These are phyloP conservation scores for Archaeoteleia sp. DNA, from an alignment of 2,888 invertebrate genomes.

Conservation along the genomic window DNA sequence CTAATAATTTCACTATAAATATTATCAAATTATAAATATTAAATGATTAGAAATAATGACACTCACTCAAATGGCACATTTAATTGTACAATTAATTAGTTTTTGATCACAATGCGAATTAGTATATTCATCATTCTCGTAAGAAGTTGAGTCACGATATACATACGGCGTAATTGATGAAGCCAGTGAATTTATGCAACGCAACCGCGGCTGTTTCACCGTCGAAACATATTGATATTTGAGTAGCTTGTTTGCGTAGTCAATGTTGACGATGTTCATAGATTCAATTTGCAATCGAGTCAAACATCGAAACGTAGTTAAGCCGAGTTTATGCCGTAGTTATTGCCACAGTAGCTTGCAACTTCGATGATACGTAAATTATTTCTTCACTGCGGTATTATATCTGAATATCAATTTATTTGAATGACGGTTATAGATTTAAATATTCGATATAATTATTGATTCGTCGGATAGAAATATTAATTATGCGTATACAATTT, in stretches of 20 bases:
- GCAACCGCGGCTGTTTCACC: constrained; percentile 27
- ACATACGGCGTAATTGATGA: constrained; percentile 34
- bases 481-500: too few relatives aligned
- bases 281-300: constrained; percentile 43
- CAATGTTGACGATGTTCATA: constrained; percentile 32
- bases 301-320: constrained; percentile 31
- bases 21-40: too few relatives aligned
- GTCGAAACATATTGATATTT: constrained; percentile 34
- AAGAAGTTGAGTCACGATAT: constrained; percentile 35
- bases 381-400: too few relatives aligned
- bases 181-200: constrained; percentile 35
- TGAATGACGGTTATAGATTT: too few relatives aligned
- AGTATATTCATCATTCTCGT: constrained; percentile 39
- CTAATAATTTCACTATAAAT: too few relatives aligned
- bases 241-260: constrained; percentile 32
- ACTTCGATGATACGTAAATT: too few relatives aligned
- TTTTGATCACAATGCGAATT: constrained; percentile 30
- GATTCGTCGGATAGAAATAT: too few relatives aligned
- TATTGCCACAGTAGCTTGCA: too few relatives aligned
- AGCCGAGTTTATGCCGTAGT: constrained; percentile 32
- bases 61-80: too few relatives aligned
- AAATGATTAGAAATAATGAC: too few relatives aligned
- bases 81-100: constrained; percentile 45
- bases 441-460: too few relatives aligned
- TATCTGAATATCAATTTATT: background rate